Evolutionary conservation across 2,797 vertebrate species (phyloP).

Genomic region (Hyperoplus immaculatus): DNA sequence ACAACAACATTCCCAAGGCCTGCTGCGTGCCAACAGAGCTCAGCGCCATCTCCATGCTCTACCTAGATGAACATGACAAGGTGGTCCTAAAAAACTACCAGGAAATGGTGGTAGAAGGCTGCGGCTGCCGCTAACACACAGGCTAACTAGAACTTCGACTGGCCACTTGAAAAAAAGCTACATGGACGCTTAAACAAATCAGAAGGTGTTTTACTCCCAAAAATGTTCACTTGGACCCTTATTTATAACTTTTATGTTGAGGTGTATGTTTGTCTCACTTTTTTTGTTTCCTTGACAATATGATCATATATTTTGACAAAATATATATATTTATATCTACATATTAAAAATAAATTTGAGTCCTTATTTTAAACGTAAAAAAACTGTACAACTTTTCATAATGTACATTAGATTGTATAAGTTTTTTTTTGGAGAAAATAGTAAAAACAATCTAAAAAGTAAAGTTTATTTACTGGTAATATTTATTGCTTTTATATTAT

Average conservation of each 20-base stretch:
- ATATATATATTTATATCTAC: constrained; percentile 99
- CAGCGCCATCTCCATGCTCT: constrained; percentile 99
- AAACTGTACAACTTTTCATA: constrained; percentile 90
- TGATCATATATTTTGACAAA: constrained; percentile 99
- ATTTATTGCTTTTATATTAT: constrained; percentile 87
- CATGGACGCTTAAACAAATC: constrained; percentile 61
- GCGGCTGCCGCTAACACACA: constrained; percentile 93
- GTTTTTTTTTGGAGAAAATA: constrained; percentile 87
- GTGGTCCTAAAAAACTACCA: constrained; percentile 99
- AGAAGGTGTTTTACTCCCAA: constrained; percentile 73
- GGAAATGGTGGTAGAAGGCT: constrained; percentile 99
- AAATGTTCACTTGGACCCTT: constrained; percentile 91
- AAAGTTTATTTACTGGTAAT: constrained; percentile 88
- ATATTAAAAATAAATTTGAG: constrained; percentile 97
- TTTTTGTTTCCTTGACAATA: constrained; percentile 93
- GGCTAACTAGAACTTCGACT: constrained; percentile 49
- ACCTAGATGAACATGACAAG: constrained; percentile 99
- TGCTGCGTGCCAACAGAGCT: constrained; percentile 99
- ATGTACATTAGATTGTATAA: constrained; percentile 90
- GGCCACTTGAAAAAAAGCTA: constrained; percentile 55
- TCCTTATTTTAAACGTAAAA: constrained; percentile 98
- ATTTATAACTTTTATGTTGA: constrained; percentile 99
- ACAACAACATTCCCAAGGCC: constrained; percentile 98
- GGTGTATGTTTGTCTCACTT: constrained; percentile 92
- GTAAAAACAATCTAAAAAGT: constrained; percentile 82